These are phyloP conservation scores for Cheilinus undulatus DNA, from an alignment of 2,113 vertebrate species.

Conservation along the genomic window DNA sequence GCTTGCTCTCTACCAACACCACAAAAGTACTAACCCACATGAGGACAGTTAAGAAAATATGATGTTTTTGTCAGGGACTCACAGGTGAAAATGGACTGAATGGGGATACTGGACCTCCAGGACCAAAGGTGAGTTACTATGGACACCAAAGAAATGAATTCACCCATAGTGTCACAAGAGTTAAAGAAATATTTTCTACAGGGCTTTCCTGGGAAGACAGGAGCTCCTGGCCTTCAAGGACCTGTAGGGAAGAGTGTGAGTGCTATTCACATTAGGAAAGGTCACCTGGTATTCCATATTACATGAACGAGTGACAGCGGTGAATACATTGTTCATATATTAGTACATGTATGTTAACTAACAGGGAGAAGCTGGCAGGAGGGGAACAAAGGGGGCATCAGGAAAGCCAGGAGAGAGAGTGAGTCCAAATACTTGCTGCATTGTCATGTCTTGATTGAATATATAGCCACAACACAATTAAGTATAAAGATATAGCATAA, in stretches of 20 bases:
- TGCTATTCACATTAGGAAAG: background rate
- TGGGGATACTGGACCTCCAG: constrained; percentile 68
- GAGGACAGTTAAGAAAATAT: background rate
- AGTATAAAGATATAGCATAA: background rate
- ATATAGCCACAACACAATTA: background rate
- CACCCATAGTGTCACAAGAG: background rate
- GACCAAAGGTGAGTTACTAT: constrained; percentile 61
- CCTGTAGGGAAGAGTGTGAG: constrained; percentile 80
- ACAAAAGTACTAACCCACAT: no score
- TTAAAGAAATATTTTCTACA: constrained; percentile 45
- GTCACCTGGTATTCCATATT: no score
- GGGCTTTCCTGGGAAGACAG: constrained; percentile 79
- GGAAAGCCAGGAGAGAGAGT: constrained; percentile 77
- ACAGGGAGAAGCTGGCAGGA: constrained; percentile 78
- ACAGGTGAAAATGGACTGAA: constrained; percentile 66
- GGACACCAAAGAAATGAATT: background rate
- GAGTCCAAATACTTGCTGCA: constrained; percentile 31
- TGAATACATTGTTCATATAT: background rate
- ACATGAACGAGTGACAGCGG: background rate
- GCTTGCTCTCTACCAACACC: no score
- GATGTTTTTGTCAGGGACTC: constrained; percentile 67
- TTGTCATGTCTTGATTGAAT: background rate
- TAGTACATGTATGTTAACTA: constrained; percentile 1
- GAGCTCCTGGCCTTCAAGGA: constrained; percentile 78
- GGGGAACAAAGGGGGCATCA: constrained; percentile 65